phyloP scores from a whole-genome alignment of 2,888 invertebrate species.

The Campoplex nolae region DNA sequence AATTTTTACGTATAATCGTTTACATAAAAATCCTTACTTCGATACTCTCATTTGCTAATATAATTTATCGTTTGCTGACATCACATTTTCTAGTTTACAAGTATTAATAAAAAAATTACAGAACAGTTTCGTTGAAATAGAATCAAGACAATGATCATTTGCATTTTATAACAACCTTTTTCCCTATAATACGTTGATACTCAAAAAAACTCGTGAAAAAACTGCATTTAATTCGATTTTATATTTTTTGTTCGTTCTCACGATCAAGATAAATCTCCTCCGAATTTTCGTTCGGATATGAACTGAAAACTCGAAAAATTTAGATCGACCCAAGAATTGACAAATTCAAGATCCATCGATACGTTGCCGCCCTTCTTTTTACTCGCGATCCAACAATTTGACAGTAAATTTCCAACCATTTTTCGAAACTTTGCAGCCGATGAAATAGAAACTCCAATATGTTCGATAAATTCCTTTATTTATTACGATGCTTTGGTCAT shows the following conservation, averaged over 20 bases:
- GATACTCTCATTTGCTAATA: not conserved
- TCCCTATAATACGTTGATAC: too few relatives aligned
- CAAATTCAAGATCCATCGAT: not conserved
- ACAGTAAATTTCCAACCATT: not conserved
- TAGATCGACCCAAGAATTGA: not conserved
- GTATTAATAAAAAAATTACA: not conserved
- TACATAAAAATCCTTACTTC: not conserved
- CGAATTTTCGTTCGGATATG: not conserved
- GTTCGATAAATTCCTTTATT: conserved; percentile 1
- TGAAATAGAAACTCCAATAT: not conserved
- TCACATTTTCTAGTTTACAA: not conserved
- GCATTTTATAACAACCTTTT: too few relatives aligned
- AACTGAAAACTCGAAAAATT: not conserved
- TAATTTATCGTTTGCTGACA: not conserved
- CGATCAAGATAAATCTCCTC: not conserved
- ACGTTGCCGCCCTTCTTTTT: not conserved
- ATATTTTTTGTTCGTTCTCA: not conserved
- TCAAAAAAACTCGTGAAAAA: too few relatives aligned
- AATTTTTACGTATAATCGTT: not conserved
- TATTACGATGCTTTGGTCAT: conserved; percentile 32
- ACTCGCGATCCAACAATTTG: not conserved
- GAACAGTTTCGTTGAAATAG: not conserved
- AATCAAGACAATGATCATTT: too few relatives aligned
- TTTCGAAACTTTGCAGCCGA: not conserved
- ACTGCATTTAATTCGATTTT: not conserved